Evolutionary conservation across 2,888 invertebrate species (phyloP).

Genomic region (Acrobasis repandana): DNA sequence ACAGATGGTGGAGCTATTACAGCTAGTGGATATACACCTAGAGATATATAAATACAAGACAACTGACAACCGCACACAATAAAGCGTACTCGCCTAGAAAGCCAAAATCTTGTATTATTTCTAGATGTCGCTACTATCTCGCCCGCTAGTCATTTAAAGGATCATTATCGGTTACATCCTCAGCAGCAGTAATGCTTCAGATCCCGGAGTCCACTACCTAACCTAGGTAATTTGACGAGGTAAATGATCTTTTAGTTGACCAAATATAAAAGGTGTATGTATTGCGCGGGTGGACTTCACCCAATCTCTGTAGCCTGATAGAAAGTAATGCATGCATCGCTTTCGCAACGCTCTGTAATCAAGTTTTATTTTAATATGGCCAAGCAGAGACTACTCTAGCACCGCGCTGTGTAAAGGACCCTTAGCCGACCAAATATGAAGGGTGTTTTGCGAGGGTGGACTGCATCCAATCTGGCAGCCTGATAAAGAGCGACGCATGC

Average conservation of each 20-base stretch:
- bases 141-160: too few relatives aligned
- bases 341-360: constrained; percentile 70
- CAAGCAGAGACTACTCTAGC: not conserved
- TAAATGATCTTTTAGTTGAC: constrained; percentile 29
- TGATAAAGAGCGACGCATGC: constrained; percentile 66
- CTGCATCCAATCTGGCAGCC: constrained; percentile 62
- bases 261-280: constrained; percentile 38
- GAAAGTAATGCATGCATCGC: constrained; percentile 64
- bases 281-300: constrained; percentile 62
- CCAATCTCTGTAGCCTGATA: constrained; percentile 64
- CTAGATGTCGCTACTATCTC: too few relatives aligned
- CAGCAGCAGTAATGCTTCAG: too few relatives aligned
- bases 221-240: too few relatives aligned
- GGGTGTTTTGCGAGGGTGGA: constrained; percentile 62
- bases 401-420: constrained; percentile 29
- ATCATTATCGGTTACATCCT: too few relatives aligned
- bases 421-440: constrained; percentile 25
- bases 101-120: too few relatives aligned
- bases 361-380: constrained; percentile 40
- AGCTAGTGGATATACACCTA: too few relatives aligned
- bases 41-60: too few relatives aligned
- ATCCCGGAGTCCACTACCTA: too few relatives aligned
- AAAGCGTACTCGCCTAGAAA: too few relatives aligned
- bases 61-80: too few relatives aligned
- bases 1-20: too few relatives aligned